phyloP scores from a whole-genome alignment of 2,797 vertebrate species.

The Anguilla obscura region DNA sequence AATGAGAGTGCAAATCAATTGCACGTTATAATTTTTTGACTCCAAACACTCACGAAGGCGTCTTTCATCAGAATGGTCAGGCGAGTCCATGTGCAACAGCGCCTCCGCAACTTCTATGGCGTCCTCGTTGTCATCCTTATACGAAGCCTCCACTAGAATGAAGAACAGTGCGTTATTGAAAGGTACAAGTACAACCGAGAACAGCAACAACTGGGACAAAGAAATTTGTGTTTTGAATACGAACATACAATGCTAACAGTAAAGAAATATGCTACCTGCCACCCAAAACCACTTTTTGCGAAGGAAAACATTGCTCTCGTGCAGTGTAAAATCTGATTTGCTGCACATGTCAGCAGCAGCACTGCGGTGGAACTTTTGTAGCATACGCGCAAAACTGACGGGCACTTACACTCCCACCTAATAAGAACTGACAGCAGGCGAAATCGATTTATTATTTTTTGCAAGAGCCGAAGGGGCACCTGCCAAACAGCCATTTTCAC shows the following conservation, averaged over 20 bases:
- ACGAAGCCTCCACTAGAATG: conserved; percentile 83
- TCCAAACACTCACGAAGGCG: conserved; percentile 77
- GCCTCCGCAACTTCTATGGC: conserved; percentile 92
- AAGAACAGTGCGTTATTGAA: background rate
- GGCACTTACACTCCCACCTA: no score
- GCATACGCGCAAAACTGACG: no score
- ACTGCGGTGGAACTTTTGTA: no score
- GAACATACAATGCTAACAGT: no score
- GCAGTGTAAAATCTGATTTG: no score
- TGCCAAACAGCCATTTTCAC: background rate
- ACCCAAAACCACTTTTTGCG: background rate
- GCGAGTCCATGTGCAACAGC: conserved; percentile 90
- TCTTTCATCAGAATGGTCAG: conserved; percentile 81
- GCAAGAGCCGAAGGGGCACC: background rate
- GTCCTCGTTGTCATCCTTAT: conserved; percentile 85
- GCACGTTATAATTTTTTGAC: background rate
- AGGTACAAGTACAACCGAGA: background rate
- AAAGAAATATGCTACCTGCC: no score
- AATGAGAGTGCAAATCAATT: background rate
- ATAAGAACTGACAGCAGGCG: no score
- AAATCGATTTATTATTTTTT: no score
- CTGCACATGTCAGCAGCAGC: no score
- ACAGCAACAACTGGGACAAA: background rate
- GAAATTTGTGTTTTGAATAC: no score
- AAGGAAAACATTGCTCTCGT: no score